Base-by-base conservation (phyloP, 2,888 invertebrate genomes). In the Drosophila affinis region DNA sequence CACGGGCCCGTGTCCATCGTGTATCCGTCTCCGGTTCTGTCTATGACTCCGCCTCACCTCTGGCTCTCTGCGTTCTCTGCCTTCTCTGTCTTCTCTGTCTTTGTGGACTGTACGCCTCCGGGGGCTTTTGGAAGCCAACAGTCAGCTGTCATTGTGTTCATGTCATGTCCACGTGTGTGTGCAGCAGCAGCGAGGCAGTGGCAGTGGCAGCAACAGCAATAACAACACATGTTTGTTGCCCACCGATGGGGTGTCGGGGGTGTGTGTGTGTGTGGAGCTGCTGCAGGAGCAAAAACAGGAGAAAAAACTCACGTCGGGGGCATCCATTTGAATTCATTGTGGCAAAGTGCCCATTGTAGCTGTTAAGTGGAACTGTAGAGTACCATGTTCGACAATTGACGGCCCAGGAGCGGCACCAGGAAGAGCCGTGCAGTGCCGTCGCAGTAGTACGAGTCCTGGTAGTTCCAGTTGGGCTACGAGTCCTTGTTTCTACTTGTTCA, bases 311-410 rank as follows among this genome's bases (percentile, higher is more conserved):
- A 71, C 78, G 82, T 76, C 85, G 75, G 82, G 63, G 79, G 85
- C 87, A 87, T 78, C 83, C 88, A 88, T 88, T 88, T 88, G 88
- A 88, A 88, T 88, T 88, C 87, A 88, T 88, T 88, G 86, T 86
- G 86, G 82, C 89, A 82, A 89, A 89, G 88, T 86, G 89, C 82
- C 86, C 81, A 86, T 86, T 89, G 89, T 86, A 86, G 88, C 88
- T 89, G 89, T 89, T 88, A 88, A 88, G 88, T 88, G 88, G 86
- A 86, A 87, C 89, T 87, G 86, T 84, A 86, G 89, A 82, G 86
- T 84, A 86, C 79, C 83, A 88, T 88, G 87, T 84, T 86, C 83
- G 81, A 88, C 88, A 87, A 88, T 88, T 88, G 88, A 88, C 87
- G 89, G 72, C 71, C 86, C 69, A 81, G 86, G 82, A 69, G 72